These are phyloP conservation scores for Thamnophis sirtalis DNA, from an alignment of 2,113 vertebrate species.

Conservation along the genomic window DNA sequence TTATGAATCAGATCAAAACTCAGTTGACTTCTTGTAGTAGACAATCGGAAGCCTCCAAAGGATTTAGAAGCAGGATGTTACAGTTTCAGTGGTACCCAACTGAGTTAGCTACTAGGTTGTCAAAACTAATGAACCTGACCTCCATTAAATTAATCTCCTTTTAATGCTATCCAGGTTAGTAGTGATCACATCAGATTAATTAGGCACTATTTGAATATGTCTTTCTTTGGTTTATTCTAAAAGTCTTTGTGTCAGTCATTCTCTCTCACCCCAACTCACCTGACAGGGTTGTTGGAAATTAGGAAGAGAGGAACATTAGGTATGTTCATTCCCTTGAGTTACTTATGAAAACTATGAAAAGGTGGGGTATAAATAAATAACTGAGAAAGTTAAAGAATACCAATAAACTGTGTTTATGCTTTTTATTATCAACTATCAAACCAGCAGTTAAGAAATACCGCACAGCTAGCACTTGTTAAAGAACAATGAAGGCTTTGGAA, in stretches of 20 bases:
- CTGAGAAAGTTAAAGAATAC: background rate
- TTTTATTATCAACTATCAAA: background rate
- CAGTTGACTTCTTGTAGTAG: background rate
- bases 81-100: background rate
- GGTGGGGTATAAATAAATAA: background rate
- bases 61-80: background rate
- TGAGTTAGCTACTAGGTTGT: background rate
- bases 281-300: background rate
- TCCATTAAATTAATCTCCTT: background rate
- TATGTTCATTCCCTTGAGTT: background rate
- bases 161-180: background rate
- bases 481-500: background rate
- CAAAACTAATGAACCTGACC: background rate
- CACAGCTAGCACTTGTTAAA: background rate
- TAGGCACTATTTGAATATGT: background rate
- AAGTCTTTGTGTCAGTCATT: background rate
- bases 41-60: background rate
- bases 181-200: background rate
- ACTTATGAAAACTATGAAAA: background rate
- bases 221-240: background rate
- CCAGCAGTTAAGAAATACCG: background rate
- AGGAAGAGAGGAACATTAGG: background rate
- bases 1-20: background rate
- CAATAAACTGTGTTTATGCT: background rate
- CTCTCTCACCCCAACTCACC: background rate